phyloP scores from a whole-genome alignment of 1,140 invertebrate genomes.

The Hormaphis cornu region DNA sequence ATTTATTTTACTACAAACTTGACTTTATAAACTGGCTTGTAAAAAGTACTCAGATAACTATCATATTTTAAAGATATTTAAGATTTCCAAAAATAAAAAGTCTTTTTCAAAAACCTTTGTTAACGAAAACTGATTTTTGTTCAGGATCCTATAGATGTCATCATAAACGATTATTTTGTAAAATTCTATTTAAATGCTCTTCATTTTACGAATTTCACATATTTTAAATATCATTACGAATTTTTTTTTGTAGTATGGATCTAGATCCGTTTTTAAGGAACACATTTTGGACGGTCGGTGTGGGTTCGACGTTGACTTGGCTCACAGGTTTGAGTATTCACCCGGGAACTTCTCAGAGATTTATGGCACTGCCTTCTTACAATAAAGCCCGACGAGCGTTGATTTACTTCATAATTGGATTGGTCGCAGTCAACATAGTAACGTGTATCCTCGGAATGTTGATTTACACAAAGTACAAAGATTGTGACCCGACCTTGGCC shows the following conservation, averaged over 20 bases:
- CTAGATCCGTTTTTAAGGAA: constrained; percentile 65
- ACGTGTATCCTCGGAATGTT: constrained; percentile 46
- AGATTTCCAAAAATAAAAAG: too few relatives aligned
- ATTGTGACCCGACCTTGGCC: constrained; percentile 51
- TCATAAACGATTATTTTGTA: too few relatives aligned
- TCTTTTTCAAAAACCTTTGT: too few relatives aligned
- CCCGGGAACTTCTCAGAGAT: constrained; percentile 80
- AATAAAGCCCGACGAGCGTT: constrained; percentile 46
- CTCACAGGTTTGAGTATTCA: constrained; percentile 74
- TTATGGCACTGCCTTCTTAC: constrained; percentile 60
- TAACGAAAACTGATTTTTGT: too few relatives aligned
- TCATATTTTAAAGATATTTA: too few relatives aligned
- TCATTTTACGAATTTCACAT: too few relatives aligned
- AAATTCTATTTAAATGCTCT: too few relatives aligned
- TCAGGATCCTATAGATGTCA: too few relatives aligned
- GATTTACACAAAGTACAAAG: constrained; percentile 52
- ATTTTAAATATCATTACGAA: too few relatives aligned
- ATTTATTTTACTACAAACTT: too few relatives aligned
- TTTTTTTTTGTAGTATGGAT: constrained; percentile 53
- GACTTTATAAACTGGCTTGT: too few relatives aligned
- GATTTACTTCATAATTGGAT: neutral
- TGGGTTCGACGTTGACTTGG: constrained; percentile 52
- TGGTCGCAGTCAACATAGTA: constrained; percentile 45
- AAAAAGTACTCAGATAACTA: too few relatives aligned
- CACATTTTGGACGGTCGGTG: constrained; percentile 68